These are phyloP conservation scores for Chymomyza costata DNA, from an alignment of 1,140 invertebrate species.

Conservation along the genomic window DNA sequence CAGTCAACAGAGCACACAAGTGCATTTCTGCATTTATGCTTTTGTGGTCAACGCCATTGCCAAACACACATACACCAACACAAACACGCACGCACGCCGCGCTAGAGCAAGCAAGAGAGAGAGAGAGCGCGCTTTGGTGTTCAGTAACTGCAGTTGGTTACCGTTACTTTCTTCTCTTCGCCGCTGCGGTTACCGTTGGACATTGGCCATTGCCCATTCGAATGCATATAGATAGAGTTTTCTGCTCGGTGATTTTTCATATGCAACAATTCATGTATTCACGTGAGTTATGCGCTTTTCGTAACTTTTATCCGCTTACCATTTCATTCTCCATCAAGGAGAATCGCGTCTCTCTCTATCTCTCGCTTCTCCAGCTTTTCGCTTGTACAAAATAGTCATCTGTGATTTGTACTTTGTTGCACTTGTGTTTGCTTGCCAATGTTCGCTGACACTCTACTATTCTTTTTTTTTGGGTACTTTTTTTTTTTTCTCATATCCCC, in stretches of 20 bases:
- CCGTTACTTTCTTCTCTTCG: neutral
- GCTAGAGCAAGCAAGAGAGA: too few species aligned
- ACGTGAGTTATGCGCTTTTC: conserved; percentile 36
- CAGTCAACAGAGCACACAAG: conserved; percentile 10
- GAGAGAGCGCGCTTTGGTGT: too few species aligned
- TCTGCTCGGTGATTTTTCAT: conserved; percentile 50
- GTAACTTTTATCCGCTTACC: neutral
- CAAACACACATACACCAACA: conserved; percentile 27
- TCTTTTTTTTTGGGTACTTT: too few species aligned
- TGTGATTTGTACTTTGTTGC: conserved; percentile 45
- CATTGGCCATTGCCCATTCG: conserved; percentile 31
- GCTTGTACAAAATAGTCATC: conserved; percentile 32
- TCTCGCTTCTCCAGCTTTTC: neutral
- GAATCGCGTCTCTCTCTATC: too few species aligned
- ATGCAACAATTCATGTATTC: conserved; percentile 51
- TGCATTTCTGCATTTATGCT: conserved; percentile 43
- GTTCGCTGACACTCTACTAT: too few species aligned
- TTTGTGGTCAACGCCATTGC: conserved; percentile 37
- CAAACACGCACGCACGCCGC: too few species aligned
- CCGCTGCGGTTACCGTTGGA: conserved; percentile 15
- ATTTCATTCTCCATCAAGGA: too few species aligned
- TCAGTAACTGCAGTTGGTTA: too few species aligned
- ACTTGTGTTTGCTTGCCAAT: too few species aligned
- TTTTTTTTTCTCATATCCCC: too few species aligned
- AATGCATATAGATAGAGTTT: conserved; percentile 43